phyloP scores from a whole-genome alignment of 2,113 vertebrate genomes.

The Lagenorhynchus albirostris region DNA sequence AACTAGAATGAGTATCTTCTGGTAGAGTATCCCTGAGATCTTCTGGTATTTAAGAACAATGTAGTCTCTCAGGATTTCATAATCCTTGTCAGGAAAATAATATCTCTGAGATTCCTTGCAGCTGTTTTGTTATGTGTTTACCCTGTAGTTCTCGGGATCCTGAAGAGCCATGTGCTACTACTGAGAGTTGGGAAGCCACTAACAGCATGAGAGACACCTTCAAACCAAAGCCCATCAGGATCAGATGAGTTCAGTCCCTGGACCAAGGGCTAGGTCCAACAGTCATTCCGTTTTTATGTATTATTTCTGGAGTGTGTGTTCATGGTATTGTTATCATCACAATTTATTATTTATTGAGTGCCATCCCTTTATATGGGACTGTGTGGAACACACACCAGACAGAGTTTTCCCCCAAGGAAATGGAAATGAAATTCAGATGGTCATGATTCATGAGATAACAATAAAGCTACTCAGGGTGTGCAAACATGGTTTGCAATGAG shows the following conservation, averaged over 20 bases:
- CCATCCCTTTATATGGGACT: not conserved
- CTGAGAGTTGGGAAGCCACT: not conserved
- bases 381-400: conserved; percentile 37
- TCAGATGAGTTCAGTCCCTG: not conserved
- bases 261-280: not conserved
- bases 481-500: conserved; percentile 25
- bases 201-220: not conserved
- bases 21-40: not conserved
- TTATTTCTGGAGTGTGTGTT: conserved; percentile 1
- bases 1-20: not conserved
- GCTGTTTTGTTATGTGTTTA: not conserved
- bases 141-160: not conserved
- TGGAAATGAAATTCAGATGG: conserved; percentile 67
- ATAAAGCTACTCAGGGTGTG: conserved; percentile 19
- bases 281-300: not conserved
- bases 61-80: not conserved
- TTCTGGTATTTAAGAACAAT: not conserved
- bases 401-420: conserved; percentile 40
- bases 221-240: not conserved
- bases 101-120: not conserved
- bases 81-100: not conserved
- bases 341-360: conserved; percentile 61
- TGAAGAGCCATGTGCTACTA: not conserved
- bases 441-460: conserved; percentile 47
- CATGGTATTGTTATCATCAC: conserved; percentile 43